Conservation (phyloP, 2,888 invertebrate species). For the Nymphalis urticae region DNA sequence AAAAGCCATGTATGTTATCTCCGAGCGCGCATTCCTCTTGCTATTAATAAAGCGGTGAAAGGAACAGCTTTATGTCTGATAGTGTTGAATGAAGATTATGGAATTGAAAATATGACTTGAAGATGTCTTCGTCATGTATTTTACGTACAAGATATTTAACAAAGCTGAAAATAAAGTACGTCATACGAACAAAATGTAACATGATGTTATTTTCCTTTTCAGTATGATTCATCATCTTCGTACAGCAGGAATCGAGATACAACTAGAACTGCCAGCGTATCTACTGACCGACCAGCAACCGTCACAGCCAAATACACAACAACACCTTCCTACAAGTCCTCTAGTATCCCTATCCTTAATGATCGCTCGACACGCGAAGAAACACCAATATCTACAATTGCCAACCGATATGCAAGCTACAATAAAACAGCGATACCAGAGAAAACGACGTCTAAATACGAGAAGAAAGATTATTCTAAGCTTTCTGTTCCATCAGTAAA, state of each 20-base stretch:
- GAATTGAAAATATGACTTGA: conserved; percentile 39
- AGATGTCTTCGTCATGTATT: conserved; percentile 13
- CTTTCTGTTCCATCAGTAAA: conserved; percentile 59
- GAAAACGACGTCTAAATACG: conserved; percentile 58
- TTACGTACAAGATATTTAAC: background rate
- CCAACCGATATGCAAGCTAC: conserved; percentile 70
- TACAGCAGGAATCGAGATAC: conserved; percentile 67
- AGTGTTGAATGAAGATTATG: conserved; percentile 63
- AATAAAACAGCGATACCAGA: conserved; percentile 50
- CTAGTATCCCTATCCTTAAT: conserved; percentile 71
- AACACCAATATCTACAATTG: conserved; percentile 67
- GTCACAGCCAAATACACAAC: conserved; percentile 74
- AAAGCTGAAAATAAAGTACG: conserved; percentile 12
- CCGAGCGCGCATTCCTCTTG: conserved; percentile 58
- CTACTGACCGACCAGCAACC: conserved; percentile 65
- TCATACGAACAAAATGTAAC: background rate
- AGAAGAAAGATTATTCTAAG: conserved; percentile 78
- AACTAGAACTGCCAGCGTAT: conserved; percentile 50
- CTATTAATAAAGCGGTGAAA: conserved; percentile 71
- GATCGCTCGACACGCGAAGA: conserved; percentile 70
- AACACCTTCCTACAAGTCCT: conserved; percentile 71
- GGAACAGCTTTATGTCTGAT: conserved; percentile 59
- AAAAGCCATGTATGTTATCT: conserved; percentile 57
- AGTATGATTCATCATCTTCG: conserved; percentile 68
- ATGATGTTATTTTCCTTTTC: conserved; percentile 48